Conservation (phyloP, 2,797 vertebrate species). For the Sylvilagus floridanus region DNA sequence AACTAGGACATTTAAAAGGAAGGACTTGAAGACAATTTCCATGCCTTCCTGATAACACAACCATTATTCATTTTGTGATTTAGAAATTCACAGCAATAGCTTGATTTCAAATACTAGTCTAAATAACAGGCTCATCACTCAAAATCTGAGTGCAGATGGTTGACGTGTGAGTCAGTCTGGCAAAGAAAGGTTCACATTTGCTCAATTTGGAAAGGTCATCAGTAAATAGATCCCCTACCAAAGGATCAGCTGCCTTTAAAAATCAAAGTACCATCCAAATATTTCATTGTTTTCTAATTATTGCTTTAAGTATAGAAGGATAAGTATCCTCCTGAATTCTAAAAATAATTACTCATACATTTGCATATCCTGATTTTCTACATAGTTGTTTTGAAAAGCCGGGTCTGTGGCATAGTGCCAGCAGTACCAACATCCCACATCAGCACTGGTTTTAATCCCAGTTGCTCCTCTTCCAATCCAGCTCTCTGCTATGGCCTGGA, state of each 20-base stretch:
- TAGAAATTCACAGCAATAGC: constrained; percentile 50
- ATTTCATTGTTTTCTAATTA: constrained; percentile 47
- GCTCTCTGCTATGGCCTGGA: too few species aligned
- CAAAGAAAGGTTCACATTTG: not conserved
- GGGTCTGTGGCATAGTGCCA: too few species aligned
- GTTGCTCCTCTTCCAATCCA: too few species aligned
- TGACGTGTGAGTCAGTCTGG: not conserved
- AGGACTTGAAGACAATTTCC: constrained; percentile 15
- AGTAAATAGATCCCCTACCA: constrained; percentile 34
- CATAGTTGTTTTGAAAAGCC: constrained; percentile 25
- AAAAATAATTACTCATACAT: constrained; percentile 54
- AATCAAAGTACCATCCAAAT: constrained; percentile 19
- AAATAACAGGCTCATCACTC: constrained; percentile 61
- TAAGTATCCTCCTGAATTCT: constrained; percentile 41
- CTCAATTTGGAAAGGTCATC: constrained; percentile 30
- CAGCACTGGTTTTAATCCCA: too few species aligned
- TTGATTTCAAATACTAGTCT: constrained; percentile 76
- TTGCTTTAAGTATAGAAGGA: constrained; percentile 64
- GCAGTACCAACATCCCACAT: too few species aligned
- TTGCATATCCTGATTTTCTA: not conserved
- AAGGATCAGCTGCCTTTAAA: not conserved
- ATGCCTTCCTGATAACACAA: constrained; percentile 42
- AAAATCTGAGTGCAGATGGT: constrained; percentile 46
- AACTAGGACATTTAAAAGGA: not conserved
- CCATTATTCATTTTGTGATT: constrained; percentile 34